These are phyloP conservation scores for Drosophila azteca DNA, from an alignment of 1,140 invertebrate genomes.

Conservation along the genomic window DNA sequence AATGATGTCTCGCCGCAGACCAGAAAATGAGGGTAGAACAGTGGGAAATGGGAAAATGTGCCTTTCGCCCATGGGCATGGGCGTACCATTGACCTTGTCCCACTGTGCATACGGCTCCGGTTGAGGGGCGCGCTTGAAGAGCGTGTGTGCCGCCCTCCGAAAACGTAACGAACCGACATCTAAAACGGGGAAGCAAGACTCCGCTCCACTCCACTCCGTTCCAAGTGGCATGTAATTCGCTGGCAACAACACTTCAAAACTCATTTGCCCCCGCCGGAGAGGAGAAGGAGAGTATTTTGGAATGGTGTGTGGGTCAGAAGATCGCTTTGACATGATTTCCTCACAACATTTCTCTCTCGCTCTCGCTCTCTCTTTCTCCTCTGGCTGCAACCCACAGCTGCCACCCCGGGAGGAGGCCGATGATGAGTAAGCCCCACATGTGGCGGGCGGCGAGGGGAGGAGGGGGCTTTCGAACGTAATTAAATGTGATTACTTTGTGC, in stretches of 20 bases:
- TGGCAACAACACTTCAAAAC: conserved; percentile 52
- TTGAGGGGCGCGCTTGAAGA: conserved; percentile 1
- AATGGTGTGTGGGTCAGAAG: conserved; percentile 53
- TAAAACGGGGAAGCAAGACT: too few relatives aligned
- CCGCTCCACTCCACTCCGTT: neutral
- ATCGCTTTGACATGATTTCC: conserved; percentile 65
- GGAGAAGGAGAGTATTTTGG: conserved; percentile 34
- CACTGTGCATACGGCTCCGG: conserved; percentile 31
- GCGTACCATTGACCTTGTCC: conserved; percentile 36
- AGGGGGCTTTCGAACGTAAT: conserved; percentile 49
- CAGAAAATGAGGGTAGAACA: conserved; percentile 43
- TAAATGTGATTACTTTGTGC: conserved; percentile 66
- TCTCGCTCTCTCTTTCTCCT: neutral
- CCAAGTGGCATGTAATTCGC: conserved; percentile 49
- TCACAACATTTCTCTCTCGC: conserved; percentile 51
- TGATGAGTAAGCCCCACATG: conserved; percentile 30
- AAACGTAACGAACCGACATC: conserved; percentile 23
- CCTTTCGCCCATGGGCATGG: neutral
- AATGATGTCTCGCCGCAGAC: conserved; percentile 31
- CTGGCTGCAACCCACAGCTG: conserved; percentile 14
- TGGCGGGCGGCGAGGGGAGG: conserved; percentile 22
- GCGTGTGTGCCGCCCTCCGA: conserved; percentile 7
- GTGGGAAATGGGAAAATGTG: neutral
- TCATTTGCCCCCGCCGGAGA: conserved; percentile 42
- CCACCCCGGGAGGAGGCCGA: conserved; percentile 2